These are phyloP conservation scores for Ernsta delagoae DNA, from an alignment of 2,888 invertebrate genomes.

Conservation along the genomic window DNA sequence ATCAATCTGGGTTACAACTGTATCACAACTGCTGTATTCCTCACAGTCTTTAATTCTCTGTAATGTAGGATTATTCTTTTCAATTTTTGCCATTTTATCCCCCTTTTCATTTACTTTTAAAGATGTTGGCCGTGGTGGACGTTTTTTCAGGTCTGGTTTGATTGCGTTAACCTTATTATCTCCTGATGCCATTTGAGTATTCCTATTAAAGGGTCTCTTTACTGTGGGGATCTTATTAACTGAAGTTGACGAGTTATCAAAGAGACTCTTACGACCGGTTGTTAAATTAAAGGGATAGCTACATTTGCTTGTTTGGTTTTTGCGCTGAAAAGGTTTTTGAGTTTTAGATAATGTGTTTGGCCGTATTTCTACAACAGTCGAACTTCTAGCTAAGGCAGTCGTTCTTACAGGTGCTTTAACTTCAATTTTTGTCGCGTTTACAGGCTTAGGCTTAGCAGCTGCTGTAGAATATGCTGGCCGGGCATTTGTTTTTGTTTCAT, in stretches of 20 bases:
- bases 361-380: conserved; percentile 77
- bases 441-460: conserved; percentile 77
- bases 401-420: conserved; percentile 60
- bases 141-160: conserved; percentile 64
- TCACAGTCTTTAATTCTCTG: conserved; percentile 68
- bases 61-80: conserved; percentile 54
- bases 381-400: conserved; percentile 65
- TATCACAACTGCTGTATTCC: conserved; percentile 84
- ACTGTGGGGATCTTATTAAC: conserved; percentile 51
- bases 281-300: conserved; percentile 82
- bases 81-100: conserved; percentile 52
- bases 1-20: conserved; percentile 77
- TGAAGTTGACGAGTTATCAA: conserved; percentile 59
- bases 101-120: conserved; percentile 68
- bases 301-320: conserved; percentile 70
- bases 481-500: conserved; percentile 52
- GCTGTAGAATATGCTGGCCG: conserved; percentile 81
- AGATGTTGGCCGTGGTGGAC: conserved; percentile 61
- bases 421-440: conserved; percentile 60
- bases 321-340: conserved; percentile 59
- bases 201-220: conserved; percentile 58
- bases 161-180: conserved; percentile 54
- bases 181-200: conserved; percentile 61
- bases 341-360: conserved; percentile 56
- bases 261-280: conserved; percentile 75